These are phyloP conservation scores for Nymphalis urticae DNA, from an alignment of 2,888 invertebrate species.

Conservation along the genomic window DNA sequence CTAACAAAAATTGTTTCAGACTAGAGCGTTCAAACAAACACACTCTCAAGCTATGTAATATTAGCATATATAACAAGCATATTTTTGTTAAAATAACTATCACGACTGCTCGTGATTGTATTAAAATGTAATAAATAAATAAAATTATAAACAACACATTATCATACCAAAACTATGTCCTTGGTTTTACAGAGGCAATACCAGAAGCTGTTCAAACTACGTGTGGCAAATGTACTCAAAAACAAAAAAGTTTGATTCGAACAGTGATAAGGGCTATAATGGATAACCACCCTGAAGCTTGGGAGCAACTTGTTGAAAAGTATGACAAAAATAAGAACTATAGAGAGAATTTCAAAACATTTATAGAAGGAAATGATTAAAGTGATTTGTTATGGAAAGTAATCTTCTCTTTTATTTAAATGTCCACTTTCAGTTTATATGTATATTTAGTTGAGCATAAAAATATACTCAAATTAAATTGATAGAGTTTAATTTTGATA, in stretches of 20 bases:
- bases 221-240: slow-evolving; percentile 85
- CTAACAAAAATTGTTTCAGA: no score
- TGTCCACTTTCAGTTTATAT: neutral
- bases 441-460: neutral
- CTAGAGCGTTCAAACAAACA: no score
- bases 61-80: no score
- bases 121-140: neutral
- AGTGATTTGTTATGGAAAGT: neutral
- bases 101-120: no score
- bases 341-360: slow-evolving; percentile 81
- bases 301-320: slow-evolving; percentile 84
- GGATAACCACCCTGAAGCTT: slow-evolving; percentile 83
- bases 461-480: no score
- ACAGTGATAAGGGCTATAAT: slow-evolving; percentile 85
- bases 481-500: neutral
- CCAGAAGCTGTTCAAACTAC: slow-evolving; percentile 86
- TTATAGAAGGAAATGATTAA: slow-evolving; percentile 52
- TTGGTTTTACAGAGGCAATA: slow-evolving; percentile 77
- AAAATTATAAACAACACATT: neutral
- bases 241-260: slow-evolving; percentile 81
- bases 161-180: neutral
- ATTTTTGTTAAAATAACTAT: no score
- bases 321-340: slow-evolving; percentile 86
- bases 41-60: no score
- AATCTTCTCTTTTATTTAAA: neutral